Conservation (phyloP, 2,113 vertebrate species). For the Columba livia region DNA sequence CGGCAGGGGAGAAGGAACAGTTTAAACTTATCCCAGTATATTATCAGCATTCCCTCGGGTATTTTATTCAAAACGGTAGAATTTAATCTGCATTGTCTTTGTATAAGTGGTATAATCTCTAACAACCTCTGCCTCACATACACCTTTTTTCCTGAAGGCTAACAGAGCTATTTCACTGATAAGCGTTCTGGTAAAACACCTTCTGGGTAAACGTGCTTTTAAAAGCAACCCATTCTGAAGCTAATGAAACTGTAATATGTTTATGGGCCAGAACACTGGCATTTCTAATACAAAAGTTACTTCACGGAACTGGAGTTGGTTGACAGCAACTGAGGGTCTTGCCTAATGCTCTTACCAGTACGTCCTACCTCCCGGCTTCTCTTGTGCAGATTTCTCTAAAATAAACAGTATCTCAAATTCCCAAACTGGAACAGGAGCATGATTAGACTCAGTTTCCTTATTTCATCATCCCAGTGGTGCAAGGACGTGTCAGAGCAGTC, state of each 20-base stretch:
- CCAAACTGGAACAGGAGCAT: not conserved
- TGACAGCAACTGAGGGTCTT: not conserved
- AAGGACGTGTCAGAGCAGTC: not conserved
- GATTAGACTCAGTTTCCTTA: not conserved
- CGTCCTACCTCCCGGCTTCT: not conserved
- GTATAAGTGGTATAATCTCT: not conserved
- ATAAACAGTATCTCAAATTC: not conserved
- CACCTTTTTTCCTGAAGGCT: not conserved
- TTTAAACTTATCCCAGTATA: not conserved
- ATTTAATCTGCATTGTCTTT: constrained; percentile 1
- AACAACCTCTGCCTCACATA: not conserved
- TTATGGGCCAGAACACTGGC: not conserved
- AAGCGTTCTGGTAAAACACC: not conserved
- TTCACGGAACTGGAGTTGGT: not conserved
- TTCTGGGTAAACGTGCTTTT: not conserved
- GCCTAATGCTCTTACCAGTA: not conserved
- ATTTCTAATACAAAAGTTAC: not conserved
- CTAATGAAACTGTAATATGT: not conserved
- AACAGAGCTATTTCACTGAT: not conserved
- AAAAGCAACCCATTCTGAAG: not conserved
- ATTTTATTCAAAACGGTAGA: not conserved
- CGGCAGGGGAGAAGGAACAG: not conserved
- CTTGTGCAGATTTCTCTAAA: not conserved
- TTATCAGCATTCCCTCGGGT: constrained; percentile 7
- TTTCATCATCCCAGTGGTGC: not conserved